Conservation (phyloP, 2,888 invertebrate species). For the Biston stratarius region DNA sequence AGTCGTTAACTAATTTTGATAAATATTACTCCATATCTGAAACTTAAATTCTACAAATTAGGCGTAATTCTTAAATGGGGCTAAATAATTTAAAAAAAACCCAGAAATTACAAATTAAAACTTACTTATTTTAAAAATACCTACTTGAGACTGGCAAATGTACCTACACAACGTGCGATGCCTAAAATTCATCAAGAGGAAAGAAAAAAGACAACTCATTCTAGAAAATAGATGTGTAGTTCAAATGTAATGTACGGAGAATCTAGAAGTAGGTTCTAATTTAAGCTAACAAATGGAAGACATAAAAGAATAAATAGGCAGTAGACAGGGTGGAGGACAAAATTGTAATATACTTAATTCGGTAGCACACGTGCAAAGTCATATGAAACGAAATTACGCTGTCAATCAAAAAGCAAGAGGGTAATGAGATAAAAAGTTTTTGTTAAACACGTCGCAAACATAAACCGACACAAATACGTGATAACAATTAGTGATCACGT, state of each 20-base stretch:
- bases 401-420: slow-evolving; percentile 23
- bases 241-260: not conserved
- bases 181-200: no score
- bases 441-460: slow-evolving; percentile 7
- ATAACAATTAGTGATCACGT: not conserved
- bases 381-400: slow-evolving; percentile 18
- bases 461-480: not conserved
- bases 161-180: no score
- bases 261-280: no score
- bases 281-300: not conserved
- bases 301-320: slow-evolving; percentile 7
- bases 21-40: no score
- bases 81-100: no score
- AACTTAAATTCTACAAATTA: no score
- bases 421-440: slow-evolving; percentile 22
- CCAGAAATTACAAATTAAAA: no score
- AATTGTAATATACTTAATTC: slow-evolving; percentile 19
- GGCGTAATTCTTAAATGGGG: no score
- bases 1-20: no score
- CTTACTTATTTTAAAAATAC: no score
- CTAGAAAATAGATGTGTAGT: not conserved
- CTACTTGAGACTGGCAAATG: no score
- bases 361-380: slow-evolving; percentile 13
- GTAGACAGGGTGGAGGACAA: not conserved
- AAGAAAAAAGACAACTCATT: no score